Evolutionary conservation across 2,888 invertebrate genomes (phyloP), one percentile per base, ranked within the genome.

Genomic region (Lamellibrachia satsuma): DNA sequence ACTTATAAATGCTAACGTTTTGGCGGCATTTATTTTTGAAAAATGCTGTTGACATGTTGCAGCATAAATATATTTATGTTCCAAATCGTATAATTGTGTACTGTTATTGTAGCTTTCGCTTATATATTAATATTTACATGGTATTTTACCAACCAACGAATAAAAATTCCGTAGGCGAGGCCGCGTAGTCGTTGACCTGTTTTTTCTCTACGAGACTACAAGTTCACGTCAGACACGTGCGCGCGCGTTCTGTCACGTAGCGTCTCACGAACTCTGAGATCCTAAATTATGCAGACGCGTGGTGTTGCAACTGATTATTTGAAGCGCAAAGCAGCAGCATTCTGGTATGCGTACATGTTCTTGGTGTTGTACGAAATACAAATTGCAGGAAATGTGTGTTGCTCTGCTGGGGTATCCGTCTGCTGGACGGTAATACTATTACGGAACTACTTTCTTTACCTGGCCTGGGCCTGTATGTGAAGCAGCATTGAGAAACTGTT

Each of bases 201-300:
- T 75, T 75, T 75, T 75, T 75, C 15, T 75, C 75, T 2, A 4
- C 75, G 22, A 75, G 39, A 39, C 39, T 39, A 39, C 39, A 39
- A 22, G 75, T 75, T 75, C 75, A 6, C 22, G 75, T 75, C 75
- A 75, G 75, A 22, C 75, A 75, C 75, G 75, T 75, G 75, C 75
- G 75, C 75, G 75, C 75, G 75, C 75, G 75, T 75, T 75, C n/a
- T 75, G 75, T 75, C 75, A 75, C 75, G 75, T 75, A 75, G 75
- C 75, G 75, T 75, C 75, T 2, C 6, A 6, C 75, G 75, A 22
- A 22, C 22, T 75, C 22, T 0, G 2, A 75, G 75, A 75, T 75
- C 22, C 22, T 75, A 6, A 22, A n/a, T 75, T 75, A 22, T 75
- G 75, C 75, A 75, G 22, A 11, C 75, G n/a, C 6, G n/a, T n/a